phyloP scores from a whole-genome alignment of 2,113 vertebrate species.

The Chrysemys picta region DNA sequence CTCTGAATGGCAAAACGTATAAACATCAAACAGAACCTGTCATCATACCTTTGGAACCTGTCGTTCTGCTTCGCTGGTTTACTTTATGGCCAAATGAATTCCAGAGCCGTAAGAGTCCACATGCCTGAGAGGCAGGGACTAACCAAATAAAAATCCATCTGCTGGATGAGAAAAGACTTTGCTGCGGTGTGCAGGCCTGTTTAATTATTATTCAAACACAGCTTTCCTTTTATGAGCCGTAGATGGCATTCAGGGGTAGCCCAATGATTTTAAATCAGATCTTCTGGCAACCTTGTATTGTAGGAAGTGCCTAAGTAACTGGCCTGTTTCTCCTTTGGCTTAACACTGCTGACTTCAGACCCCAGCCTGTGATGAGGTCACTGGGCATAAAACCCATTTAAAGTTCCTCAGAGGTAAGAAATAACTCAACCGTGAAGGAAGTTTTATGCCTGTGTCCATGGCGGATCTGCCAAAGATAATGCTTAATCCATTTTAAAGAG shows the following conservation, averaged over 20 bases:
- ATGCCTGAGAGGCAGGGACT: background rate
- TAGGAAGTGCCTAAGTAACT: slow-evolving; percentile 18
- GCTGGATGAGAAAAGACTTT: background rate
- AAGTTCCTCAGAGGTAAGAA: slow-evolving; percentile 63
- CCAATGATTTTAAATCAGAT: slow-evolving; percentile 52
- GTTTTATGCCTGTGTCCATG: background rate
- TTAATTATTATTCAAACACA: slow-evolving; percentile 57
- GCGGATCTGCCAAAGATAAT: background rate
- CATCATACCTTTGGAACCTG: background rate
- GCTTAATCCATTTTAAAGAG: background rate
- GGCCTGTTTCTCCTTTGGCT: slow-evolving; percentile 33
- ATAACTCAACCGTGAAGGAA: slow-evolving; percentile 68
- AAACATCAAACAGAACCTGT: background rate
- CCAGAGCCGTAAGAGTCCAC: background rate
- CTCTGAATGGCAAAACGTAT: background rate
- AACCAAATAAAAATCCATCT: slow-evolving; percentile 30
- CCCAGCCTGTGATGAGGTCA: slow-evolving; percentile 44
- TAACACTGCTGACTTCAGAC: slow-evolving; percentile 51
- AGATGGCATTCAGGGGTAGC: slow-evolving; percentile 21
- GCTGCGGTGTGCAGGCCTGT: background rate
- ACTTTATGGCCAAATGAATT: background rate
- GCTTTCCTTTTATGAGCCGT: slow-evolving; percentile 54
- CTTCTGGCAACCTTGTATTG: slow-evolving; percentile 26
- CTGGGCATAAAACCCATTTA: slow-evolving; percentile 57
- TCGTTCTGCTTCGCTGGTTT: background rate